Evolutionary conservation across 1,140 invertebrate species (phyloP), one percentile per base, ranked within the genome.

Genomic region (Drosophila seguyi): DNA sequence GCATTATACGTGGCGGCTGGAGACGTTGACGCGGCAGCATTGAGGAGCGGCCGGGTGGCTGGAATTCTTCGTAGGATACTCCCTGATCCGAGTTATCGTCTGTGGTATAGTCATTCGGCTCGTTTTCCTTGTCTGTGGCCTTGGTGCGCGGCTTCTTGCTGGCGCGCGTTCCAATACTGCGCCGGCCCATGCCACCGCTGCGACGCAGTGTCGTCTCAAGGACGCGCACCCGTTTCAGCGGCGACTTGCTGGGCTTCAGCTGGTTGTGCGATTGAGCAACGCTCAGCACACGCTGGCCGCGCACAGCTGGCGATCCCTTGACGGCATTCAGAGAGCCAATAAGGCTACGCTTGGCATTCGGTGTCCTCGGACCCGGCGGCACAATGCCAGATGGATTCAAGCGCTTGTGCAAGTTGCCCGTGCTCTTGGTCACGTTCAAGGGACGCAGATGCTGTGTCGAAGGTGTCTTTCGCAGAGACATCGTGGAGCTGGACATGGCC

Each of bases 381-480:
- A 14, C 48, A 10, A 14, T 25, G 29, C 38, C 27, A 2, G 47
- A 22, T 0, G 48, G 56, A 53, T 42, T 50, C 2, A 63, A 36
- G 4, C 91, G 55, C 38, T 90, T 91, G 48, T 82, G 71, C 34
- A 84, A 48, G 61, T 84, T 85, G 4, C 81, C 81, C 1, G 88
- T 74, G 38, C 72, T 80, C 25, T 76, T 84, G 18, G 80, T 56
- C 3, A 55, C 38, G 53, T 63, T 69, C 45, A 52, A 47, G 14
- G 67, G 69, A 0, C 53, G 69, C 22, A 20, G 72, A 52, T 39
- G 41, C 55, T 45, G 81, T n/a, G 44, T 53, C n/a, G 90, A 92
- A 3, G 91, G 88, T n/a, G 91, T 88, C 71, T 75, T 91, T 5
- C 79, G 60, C n/a, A 92, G 44, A 4, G 87, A 90, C 68, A 80